Evolutionary conservation across 2,113 vertebrate species (phyloP).

Genomic region (Odobenus rosmarus): DNA sequence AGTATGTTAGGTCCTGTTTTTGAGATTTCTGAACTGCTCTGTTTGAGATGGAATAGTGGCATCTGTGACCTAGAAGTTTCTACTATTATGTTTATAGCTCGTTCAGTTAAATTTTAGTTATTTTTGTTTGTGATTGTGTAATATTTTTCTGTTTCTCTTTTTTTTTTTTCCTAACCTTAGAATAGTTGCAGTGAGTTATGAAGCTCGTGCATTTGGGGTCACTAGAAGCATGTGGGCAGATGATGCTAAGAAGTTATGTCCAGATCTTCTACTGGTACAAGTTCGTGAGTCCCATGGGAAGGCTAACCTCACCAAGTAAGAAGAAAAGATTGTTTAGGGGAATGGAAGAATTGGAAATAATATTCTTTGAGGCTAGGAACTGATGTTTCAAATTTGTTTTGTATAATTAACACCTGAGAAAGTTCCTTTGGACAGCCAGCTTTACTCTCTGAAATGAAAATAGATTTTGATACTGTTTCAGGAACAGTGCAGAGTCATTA

Average conservation of each 20-base stretch:
- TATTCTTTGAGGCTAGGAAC: neutral
- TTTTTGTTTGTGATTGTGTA: slow-evolving; percentile 39
- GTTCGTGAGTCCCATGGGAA: slow-evolving; percentile 95
- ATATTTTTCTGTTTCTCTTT: neutral
- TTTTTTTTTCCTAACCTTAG: slow-evolving; percentile 80
- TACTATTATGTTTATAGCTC: neutral
- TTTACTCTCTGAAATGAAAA: slow-evolving; percentile 57
- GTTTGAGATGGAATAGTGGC: neutral
- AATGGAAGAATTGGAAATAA: slow-evolving; percentile 16
- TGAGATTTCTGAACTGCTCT: slow-evolving; percentile 18
- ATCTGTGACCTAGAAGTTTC: slow-evolving; percentile 46
- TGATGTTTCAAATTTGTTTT: slow-evolving; percentile 40
- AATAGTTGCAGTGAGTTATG: slow-evolving; percentile 97
- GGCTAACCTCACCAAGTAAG: slow-evolving; percentile 94
- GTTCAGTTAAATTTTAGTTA: neutral
- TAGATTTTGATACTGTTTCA: slow-evolving; percentile 38
- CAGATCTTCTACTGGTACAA: slow-evolving; percentile 91
- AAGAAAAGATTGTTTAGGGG: slow-evolving; percentile 60
- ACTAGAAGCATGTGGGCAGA: slow-evolving; percentile 95
- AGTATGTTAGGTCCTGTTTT: neutral
- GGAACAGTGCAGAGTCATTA: slow-evolving; percentile 2
- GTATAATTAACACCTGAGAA: slow-evolving; percentile 44
- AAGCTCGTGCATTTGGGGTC: slow-evolving; percentile 95
- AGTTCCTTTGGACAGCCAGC: neutral
- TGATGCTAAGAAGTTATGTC: slow-evolving; percentile 94